These are phyloP conservation scores for Heliconius himera DNA, from an alignment of 1,140 invertebrate genomes.

Conservation along the genomic window DNA sequence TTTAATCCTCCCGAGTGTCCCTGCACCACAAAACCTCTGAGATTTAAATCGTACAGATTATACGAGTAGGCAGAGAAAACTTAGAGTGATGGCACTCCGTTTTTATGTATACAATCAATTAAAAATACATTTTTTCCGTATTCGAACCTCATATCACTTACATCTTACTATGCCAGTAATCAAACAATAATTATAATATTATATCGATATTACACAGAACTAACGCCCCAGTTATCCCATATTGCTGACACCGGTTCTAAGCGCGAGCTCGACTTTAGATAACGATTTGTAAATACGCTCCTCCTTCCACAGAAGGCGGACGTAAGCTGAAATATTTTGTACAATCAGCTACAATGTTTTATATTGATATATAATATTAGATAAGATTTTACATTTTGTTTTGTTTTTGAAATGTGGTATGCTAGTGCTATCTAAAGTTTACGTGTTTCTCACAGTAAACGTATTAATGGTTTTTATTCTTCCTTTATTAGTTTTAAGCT, in stretches of 20 bases:
- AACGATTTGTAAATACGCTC: constrained; percentile 35
- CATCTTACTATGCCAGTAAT: too few relatives aligned
- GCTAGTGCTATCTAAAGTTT: too few relatives aligned
- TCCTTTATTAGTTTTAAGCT: too few relatives aligned
- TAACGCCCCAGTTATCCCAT: not conserved
- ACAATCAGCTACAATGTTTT: constrained; percentile 8
- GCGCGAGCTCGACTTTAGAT: constrained; percentile 20
- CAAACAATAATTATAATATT: not conserved
- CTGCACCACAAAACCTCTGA: too few relatives aligned
- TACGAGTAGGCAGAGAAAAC: too few relatives aligned
- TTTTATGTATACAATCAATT: too few relatives aligned
- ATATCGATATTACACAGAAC: not conserved
- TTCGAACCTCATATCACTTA: too few relatives aligned
- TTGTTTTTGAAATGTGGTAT: not conserved
- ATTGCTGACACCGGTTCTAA: constrained; percentile 9
- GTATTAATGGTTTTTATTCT: not conserved
- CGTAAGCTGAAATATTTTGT: constrained; percentile 13
- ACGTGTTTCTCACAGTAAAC: not conserved
- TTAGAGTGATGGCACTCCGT: too few relatives aligned
- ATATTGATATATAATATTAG: constrained; percentile 2
- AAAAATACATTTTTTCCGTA: too few relatives aligned
- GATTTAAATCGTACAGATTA: too few relatives aligned
- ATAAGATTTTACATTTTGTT: not conserved
- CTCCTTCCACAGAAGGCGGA: not conserved
- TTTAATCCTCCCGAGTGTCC: too few relatives aligned